A percentile compares a stretch with the other conserved stretches of the same genome.
These are phyloP conservation scores for Melinaea menophilus DNA, from an alignment of 2,888 invertebrate species.

Conservation along the genomic window DNA sequence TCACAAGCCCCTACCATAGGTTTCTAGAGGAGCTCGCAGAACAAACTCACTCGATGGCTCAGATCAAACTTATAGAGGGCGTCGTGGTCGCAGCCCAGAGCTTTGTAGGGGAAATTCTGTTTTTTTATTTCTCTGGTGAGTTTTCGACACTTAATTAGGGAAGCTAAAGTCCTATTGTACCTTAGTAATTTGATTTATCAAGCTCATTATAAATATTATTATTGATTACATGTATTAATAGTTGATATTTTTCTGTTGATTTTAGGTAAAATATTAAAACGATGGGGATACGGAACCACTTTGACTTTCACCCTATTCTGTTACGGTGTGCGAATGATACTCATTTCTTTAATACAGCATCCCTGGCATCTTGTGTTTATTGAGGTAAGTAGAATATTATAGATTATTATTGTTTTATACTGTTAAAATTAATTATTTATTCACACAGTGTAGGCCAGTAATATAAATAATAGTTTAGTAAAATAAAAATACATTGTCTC, in stretches of 20 bases:
- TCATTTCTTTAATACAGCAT: slow-evolving; percentile 85
- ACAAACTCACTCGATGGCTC: slow-evolving; percentile 76
- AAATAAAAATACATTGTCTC: too few species aligned
- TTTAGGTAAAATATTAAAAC: slow-evolving; percentile 86
- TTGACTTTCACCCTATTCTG: slow-evolving; percentile 87
- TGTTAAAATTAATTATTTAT: too few species aligned
- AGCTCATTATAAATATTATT: not conserved
- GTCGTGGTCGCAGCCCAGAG: slow-evolving; percentile 88
- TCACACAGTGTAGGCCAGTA: too few species aligned
- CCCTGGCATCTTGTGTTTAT: slow-evolving; percentile 91
- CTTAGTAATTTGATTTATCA: too few species aligned
- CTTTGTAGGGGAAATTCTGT: slow-evolving; percentile 86
- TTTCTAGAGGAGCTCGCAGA: slow-evolving; percentile 87
- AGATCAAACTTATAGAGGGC: slow-evolving; percentile 88
- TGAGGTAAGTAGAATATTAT: slow-evolving; percentile 67
- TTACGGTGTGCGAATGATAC: slow-evolving; percentile 84
- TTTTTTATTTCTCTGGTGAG: slow-evolving; percentile 84
- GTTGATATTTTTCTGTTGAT: not conserved
- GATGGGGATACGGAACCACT: slow-evolving; percentile 86
- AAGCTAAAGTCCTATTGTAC: too few species aligned
- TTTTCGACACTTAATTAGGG: slow-evolving; percentile 4
- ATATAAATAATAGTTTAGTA: too few species aligned
- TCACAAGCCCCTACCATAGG: slow-evolving; percentile 57
- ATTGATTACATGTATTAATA: not conserved
- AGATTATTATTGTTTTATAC: too few species aligned